phyloP scores from a whole-genome alignment of 2,797 vertebrate genomes.

The Coccyzus lansbergi region DNA sequence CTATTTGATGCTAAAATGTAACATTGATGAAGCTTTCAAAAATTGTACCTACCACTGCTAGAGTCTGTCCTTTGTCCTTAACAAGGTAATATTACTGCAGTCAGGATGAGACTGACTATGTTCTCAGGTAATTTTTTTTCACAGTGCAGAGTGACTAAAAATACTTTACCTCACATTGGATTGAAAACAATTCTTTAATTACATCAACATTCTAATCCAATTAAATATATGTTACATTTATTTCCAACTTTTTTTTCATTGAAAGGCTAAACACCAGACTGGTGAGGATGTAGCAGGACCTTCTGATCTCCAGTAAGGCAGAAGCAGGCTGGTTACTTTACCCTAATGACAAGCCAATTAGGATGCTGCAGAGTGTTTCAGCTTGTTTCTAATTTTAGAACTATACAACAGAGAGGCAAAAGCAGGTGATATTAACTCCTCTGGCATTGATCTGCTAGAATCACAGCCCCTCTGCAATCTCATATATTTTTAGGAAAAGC shows the following conservation, averaged over 20 bases:
- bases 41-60: not conserved
- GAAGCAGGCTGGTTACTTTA: slow-evolving; percentile 43
- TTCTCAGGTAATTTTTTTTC: not conserved
- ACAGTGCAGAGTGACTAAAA: not conserved
- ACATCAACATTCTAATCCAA: not conserved
- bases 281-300: not conserved
- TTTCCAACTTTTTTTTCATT: slow-evolving; percentile 1
- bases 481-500: slow-evolving; percentile 11
- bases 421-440: slow-evolving; percentile 60
- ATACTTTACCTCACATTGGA: not conserved
- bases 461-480: not conserved
- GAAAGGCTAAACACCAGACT: not conserved
- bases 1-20: not conserved
- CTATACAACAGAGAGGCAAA: slow-evolving; percentile 37
- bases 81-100: not conserved
- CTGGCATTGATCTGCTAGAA: slow-evolving; percentile 45
- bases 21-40: not conserved
- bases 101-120: not conserved
- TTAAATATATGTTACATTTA: not conserved
- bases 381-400: slow-evolving; percentile 75
- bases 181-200: not conserved
- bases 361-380: slow-evolving; percentile 34
- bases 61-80: not conserved
- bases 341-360: slow-evolving; percentile 69
- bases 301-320: slow-evolving; percentile 2